Evolutionary conservation across 2,888 invertebrate species (phyloP), one percentile per base, ranked within the genome.

Genomic region (Tricholauxania praeusta): DNA sequence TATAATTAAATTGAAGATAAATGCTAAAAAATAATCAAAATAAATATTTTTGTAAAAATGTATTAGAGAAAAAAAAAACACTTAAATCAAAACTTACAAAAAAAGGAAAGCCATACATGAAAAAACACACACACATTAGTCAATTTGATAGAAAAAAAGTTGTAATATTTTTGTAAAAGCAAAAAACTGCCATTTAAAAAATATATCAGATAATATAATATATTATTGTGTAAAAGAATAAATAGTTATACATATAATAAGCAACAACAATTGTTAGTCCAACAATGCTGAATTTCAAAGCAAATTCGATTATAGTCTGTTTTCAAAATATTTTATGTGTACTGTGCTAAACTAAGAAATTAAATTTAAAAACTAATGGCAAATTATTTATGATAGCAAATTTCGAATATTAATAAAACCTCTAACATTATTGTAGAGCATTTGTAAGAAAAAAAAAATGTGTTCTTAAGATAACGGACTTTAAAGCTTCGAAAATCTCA

Each of bases 391-490:
- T 39, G 39, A 39, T 39, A 28, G 28, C 6, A 39, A 10, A 39
- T 39, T 39, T 39, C 10, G 39, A 39, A 39, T 39, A 39, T 39
- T 1, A 59, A 71, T 62, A 8, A 14, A 53, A 53, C 67, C 17
- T 14, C 60, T 62, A 52, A 28, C 65, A 59, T 53, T 70, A 73
- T 69, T 70, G 65, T 52, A 70, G 60, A 73, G 66, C 57, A 15
- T 55, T 72, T 73, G 73, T 73, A 67, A 72, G 71, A 71, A 70
- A 74, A 76, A 74, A 73, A 15, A 39, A 73, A 64, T 72, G 72
- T 69, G 66, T 55, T 55, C 17, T 19, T 39, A 15, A 64, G 48
- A 71, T 39, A 55, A 66, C 68, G 66, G 67, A 47, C n/a, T 8
- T 48, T 28, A 63, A 39, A 53, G 12, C 51, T 49, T 68, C 22